Evolutionary conservation across 2,888 invertebrate genomes (phyloP).

Genomic region (Leucophenga montana): DNA sequence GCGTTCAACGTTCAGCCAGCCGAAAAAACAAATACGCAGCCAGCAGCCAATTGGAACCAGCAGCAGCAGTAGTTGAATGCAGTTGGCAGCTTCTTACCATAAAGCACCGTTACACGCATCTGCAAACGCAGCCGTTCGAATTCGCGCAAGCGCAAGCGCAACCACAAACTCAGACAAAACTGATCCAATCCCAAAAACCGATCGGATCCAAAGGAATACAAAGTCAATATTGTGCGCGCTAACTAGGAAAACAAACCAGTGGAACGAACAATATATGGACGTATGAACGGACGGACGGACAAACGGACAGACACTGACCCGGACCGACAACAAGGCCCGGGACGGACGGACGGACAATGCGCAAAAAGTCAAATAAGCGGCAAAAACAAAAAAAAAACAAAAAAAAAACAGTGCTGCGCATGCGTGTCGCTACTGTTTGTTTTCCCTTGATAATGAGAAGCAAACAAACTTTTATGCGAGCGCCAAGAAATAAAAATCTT

Average conservation of each 20-base stretch:
- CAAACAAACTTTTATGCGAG: slow-evolving; percentile 34
- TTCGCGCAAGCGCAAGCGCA: slow-evolving; percentile 41
- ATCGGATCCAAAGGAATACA: slow-evolving; percentile 19
- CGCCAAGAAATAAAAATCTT: slow-evolving; percentile 1
- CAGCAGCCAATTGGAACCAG: not conserved
- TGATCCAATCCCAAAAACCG: slow-evolving; percentile 14
- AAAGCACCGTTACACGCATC: slow-evolving; percentile 65
- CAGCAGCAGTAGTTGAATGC: not conserved
- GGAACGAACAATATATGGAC: not conserved
- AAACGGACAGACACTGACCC: too few species aligned
- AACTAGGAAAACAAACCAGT: slow-evolving; percentile 20
- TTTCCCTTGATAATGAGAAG: slow-evolving; percentile 33
- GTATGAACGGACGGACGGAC: not conserved
- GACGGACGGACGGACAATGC: too few species aligned
- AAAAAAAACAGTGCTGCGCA: slow-evolving; percentile 39
- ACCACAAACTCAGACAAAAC: not conserved
- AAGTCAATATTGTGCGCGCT: slow-evolving; percentile 19
- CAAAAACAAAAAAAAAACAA: not conserved
- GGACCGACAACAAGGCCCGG: too few species aligned
- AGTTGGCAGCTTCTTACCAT: slow-evolving; percentile 56
- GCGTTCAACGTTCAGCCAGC: slow-evolving; percentile 39
- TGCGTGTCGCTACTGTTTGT: slow-evolving; percentile 50
- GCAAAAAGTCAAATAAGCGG: slow-evolving; percentile 18
- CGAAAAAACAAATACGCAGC: slow-evolving; percentile 40
- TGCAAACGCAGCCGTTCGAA: slow-evolving; percentile 25